A percentile compares a stretch with the other conserved stretches of the same genome.
Conservation (phyloP, 2,797 vertebrate species). For the Hydrocynus forskahlii region DNA sequence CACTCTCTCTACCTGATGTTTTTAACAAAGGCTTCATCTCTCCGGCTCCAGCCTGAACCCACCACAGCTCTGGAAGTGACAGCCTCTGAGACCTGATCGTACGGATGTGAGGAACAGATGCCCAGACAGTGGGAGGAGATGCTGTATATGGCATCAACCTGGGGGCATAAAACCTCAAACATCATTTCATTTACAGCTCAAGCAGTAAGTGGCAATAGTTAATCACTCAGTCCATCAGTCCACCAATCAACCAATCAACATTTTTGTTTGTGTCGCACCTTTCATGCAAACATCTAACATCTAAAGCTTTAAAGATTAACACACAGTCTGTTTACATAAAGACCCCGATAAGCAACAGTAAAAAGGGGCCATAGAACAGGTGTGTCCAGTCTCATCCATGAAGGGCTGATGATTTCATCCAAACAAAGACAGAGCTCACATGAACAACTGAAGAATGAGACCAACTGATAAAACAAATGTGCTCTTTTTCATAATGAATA, state of each 20-base stretch:
- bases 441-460: too few species aligned
- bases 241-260: background rate
- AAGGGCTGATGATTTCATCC: too few species aligned
- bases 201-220: background rate
- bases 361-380: too few species aligned
- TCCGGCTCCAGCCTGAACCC: conserved; percentile 53
- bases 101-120: conserved; percentile 68
- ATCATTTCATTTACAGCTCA: conserved; percentile 26
- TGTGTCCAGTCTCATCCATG: too few species aligned
- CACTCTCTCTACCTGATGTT: conserved; percentile 65
- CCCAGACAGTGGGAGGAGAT: conserved; percentile 66
- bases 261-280: background rate
- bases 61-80: conserved; percentile 57
- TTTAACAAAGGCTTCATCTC: conserved; percentile 63
- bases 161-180: conserved; percentile 41
- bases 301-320: too few species aligned
- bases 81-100: conserved; percentile 67
- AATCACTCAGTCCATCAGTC: background rate
- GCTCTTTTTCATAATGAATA: too few species aligned
- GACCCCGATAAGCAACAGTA: too few species aligned
- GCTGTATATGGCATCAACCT: conserved; percentile 49
- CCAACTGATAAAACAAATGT: too few species aligned
- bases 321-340: too few species aligned
- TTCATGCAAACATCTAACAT: background rate
- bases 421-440: too few species aligned